Base-by-base conservation (phyloP, 2,888 invertebrate species). In the Amphipyra berbera region DNA sequence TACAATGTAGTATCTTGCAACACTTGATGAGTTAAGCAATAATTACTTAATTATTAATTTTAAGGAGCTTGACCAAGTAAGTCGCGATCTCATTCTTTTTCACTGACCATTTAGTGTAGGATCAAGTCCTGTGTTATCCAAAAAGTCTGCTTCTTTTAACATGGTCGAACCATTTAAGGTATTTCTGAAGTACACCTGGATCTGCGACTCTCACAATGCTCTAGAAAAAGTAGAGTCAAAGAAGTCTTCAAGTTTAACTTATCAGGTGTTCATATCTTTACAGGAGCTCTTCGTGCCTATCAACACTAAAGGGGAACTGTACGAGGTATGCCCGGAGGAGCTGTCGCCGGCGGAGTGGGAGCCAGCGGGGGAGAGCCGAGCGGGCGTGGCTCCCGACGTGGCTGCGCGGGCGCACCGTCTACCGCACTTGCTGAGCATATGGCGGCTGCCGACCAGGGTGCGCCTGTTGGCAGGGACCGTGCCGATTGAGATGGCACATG, bases 261-360 rank as follows among this genome's bases (percentile, higher is more conserved):
- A 80, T 67, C 69, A 73, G 66, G 53, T 40, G 3, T 35, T 53
- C 56, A 69, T 82, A 49, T 59, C 38, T 93, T 95, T 75, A 6
- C 95, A 95, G 96, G 96, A 96, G 87, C 93, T 97, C 76, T 97
- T 97, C 90, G 96, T 97, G 76, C 97, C 97, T 30, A 95, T 97
- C 83, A 96, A 96, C 80, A 96, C 97, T 55, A 96, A 97, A 87
- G 97, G 97, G 45, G 97, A 97, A 88, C 96, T 97, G 88, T 97
- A 97, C 88, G 92, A 96, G 92, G 89, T 96, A 90, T 88, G 96
- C 89, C 92, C 95, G 69, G 89, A 93, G 85, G 90, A 94, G 93
- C 76, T 95, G 83, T 95, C 95, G 40, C 95, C 95, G 49, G 95
- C 91, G 73, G 95, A 95, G 70, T 93, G 95, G 89, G 93, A 95